These are phyloP conservation scores for Zoanthus gigantus DNA, from an alignment of 92 coral and sea anemone species.

Conservation along the genomic window DNA sequence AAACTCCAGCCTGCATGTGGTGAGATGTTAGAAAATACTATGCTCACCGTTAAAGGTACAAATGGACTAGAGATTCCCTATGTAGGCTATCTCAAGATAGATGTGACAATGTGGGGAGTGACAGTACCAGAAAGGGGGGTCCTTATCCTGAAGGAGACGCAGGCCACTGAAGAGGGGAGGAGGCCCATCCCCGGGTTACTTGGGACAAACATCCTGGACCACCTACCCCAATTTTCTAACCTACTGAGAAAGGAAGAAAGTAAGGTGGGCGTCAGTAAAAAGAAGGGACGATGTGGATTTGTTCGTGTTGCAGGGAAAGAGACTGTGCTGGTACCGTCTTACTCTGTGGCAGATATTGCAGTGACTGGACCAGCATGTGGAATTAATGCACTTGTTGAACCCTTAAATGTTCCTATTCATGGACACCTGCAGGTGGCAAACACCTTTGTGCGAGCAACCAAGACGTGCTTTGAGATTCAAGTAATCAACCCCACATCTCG, in stretches of 20 bases:
- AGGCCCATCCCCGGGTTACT: conserved; percentile 54
- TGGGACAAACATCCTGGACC: conserved; percentile 67
- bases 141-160: conserved; percentile 49
- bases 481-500: conserved; percentile 55
- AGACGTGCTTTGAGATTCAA: conserved; percentile 49
- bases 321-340: conserved; percentile 59
- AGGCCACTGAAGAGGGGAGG: conserved; percentile 18
- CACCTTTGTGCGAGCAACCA: conserved; percentile 65
- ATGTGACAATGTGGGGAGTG: conserved; percentile 58
- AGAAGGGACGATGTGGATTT: conserved; percentile 14
- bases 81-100: conserved; percentile 66
- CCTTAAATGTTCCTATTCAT: conserved; percentile 42
- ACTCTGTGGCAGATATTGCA: conserved; percentile 25
- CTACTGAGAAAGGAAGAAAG: not conserved
- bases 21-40: not conserved
- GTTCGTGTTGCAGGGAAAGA: conserved; percentile 63
- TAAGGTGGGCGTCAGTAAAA: no score
- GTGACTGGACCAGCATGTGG: conserved; percentile 66
- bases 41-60: conserved; percentile 60
- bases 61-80: conserved; percentile 74
- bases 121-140: conserved; percentile 63
- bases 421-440: conserved; percentile 60
- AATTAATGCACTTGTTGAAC: conserved; percentile 58
- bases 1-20: conserved; percentile 54
- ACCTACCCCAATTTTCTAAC: conserved; percentile 59